These are phyloP conservation scores for Nemopilema nomurai DNA, from an alignment of 30 jellyfish, hydroid and myxozoan species.

Conservation along the genomic window DNA sequence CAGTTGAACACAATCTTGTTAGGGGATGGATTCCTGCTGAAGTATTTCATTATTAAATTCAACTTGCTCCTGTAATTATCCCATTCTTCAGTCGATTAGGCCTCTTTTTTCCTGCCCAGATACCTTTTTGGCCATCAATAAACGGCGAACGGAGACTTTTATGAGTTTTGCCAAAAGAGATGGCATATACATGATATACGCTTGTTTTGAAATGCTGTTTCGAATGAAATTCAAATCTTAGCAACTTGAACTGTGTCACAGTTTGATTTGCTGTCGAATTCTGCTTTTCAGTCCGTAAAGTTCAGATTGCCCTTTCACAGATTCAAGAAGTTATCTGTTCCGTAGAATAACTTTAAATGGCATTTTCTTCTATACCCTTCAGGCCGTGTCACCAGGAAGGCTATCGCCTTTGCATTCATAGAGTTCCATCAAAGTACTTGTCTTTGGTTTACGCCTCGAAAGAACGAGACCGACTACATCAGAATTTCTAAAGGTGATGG, in stretches of 20 bases:
- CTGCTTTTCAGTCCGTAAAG: background rate
- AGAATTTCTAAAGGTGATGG: conserved; percentile 55
- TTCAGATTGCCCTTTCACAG: no score
- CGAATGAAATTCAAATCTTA: no score
- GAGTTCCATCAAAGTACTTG: conserved; percentile 63
- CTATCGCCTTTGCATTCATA: conserved; percentile 42
- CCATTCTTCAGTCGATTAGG: background rate
- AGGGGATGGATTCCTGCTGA: no score
- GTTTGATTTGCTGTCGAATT: no score
- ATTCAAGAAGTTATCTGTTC: no score
- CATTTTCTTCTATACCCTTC: background rate
- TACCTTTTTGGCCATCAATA: no score
- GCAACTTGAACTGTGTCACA: no score
- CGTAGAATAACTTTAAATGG: no score
- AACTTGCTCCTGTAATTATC: background rate
- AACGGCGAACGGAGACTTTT: no score
- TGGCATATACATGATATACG: background rate
- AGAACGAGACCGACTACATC: conserved; percentile 51
- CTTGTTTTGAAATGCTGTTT: no score
- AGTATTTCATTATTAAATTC: no score
- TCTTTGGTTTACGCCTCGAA: conserved; percentile 69
- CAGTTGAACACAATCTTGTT: background rate
- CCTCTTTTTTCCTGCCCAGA: no score
- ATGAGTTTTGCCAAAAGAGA: background rate
- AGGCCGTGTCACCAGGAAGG: conserved; percentile 62